phyloP scores from a whole-genome alignment of 2,113 vertebrate species.

The Pholis gunnellus region DNA sequence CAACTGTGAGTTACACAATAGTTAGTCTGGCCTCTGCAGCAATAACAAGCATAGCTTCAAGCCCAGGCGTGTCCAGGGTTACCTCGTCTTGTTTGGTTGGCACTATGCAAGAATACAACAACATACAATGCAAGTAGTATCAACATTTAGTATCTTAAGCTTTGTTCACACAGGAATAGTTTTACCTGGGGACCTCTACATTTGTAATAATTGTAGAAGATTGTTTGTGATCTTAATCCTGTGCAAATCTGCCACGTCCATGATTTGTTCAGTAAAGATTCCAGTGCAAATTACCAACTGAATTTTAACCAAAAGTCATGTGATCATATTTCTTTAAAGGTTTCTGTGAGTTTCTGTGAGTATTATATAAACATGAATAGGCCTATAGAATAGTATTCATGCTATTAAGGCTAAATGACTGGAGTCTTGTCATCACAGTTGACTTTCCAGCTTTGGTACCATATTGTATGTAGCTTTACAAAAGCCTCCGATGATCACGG shows the following conservation, averaged over 20 bases:
- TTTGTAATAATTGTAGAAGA: background rate
- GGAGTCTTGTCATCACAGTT: background rate
- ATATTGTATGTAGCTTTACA: background rate
- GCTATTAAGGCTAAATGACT: background rate
- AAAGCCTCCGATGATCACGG: background rate
- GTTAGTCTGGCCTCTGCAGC: background rate
- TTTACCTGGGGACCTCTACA: background rate
- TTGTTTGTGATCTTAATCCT: background rate
- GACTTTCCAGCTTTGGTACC: background rate
- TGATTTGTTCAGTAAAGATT: background rate
- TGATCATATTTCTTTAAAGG: background rate
- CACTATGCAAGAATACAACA: too few species aligned
- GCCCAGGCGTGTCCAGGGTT: conserved; percentile 10
- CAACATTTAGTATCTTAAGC: background rate
- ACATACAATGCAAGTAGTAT: background rate
- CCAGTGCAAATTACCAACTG: background rate
- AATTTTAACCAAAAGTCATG: background rate
- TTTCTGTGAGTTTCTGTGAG: background rate
- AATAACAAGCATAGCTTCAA: conserved; percentile 2
- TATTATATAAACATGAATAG: background rate
- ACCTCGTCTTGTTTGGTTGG: background rate
- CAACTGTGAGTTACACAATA: background rate
- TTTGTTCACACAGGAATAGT: background rate
- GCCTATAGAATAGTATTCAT: background rate
- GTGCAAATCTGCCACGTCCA: too few species aligned